A percentile compares a stretch with the other conserved stretches of the same genome.
Conservation (phyloP, 2,797 vertebrate genomes). For the Eremophila alpestris region DNA sequence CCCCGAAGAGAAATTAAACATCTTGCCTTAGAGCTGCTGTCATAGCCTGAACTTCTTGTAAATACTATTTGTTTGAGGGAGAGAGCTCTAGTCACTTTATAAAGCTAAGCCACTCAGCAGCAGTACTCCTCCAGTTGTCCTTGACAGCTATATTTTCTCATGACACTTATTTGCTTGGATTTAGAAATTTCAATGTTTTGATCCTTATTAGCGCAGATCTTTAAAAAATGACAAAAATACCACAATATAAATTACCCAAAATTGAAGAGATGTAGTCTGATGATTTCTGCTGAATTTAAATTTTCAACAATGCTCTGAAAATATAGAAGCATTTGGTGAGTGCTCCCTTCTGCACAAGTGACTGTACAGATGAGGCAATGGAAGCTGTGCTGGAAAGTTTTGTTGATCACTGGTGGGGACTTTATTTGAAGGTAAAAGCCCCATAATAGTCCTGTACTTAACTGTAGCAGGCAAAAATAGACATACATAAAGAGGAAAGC, state of each 20-base stretch:
- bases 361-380: background rate
- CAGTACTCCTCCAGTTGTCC: background rate
- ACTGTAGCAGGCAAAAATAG: background rate
- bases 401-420: background rate
- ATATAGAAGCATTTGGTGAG: background rate
- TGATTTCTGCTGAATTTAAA: background rate
- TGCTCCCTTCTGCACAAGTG: background rate
- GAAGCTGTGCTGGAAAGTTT: background rate
- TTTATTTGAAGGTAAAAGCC: background rate
- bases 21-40: slow-evolving; percentile 29
- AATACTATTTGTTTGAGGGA: slow-evolving; percentile 8
- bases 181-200: background rate
- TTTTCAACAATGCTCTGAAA: background rate
- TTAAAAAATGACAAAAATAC: background rate
- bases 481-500: background rate
- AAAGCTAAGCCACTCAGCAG: slow-evolving; percentile 3
- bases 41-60: background rate
- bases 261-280: background rate
- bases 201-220: background rate
- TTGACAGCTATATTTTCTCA: background rate
- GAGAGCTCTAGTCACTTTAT: background rate
- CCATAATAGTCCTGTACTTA: background rate
- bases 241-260: background rate
- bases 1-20: slow-evolving; percentile 47
- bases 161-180: background rate